These are phyloP conservation scores for Atta texana DNA, from an alignment of 1,140 invertebrate genomes.

Conservation along the genomic window DNA sequence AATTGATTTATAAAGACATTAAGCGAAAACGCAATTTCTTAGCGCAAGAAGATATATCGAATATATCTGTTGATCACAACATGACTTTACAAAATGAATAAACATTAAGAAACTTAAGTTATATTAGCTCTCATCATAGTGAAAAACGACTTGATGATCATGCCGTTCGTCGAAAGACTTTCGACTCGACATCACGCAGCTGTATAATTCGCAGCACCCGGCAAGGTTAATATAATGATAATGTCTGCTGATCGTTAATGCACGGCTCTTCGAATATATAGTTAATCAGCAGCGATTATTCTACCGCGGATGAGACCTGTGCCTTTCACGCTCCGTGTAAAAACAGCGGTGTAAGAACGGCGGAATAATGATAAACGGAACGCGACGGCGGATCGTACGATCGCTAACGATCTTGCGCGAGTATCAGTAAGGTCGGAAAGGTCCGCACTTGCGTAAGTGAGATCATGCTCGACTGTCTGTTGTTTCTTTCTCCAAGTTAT, in stretches of 20 bases:
- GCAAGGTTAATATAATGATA: constrained; percentile 47
- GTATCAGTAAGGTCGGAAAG: constrained; percentile 17
- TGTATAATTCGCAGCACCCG: not conserved
- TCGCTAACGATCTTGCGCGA: constrained; percentile 48
- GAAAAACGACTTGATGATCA: constrained; percentile 9
- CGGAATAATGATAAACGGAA: constrained; percentile 27
- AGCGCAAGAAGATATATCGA: not conserved
- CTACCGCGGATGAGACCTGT: constrained; percentile 3
- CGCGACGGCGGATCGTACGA: constrained; percentile 33
- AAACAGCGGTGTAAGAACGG: constrained; percentile 19
- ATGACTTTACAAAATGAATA: not conserved
- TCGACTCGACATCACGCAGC: constrained; percentile 7
- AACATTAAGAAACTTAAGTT: not conserved
- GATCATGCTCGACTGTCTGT: constrained; percentile 3
- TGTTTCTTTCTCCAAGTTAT: not conserved
- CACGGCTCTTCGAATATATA: constrained; percentile 24
- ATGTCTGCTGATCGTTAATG: constrained; percentile 20
- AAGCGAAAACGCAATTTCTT: not conserved
- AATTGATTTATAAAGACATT: not conserved
- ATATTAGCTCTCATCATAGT: constrained; percentile 4
- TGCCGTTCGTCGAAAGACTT: not conserved
- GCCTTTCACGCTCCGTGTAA: constrained; percentile 39
- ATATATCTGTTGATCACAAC: not conserved
- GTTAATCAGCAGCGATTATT: constrained; percentile 51
- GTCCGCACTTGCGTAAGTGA: constrained; percentile 41